Percentiles rank a stretch among this genome's conserved stretches.
Evolutionary conservation across 2,113 vertebrate species (phyloP).

Genomic region (Chaetorhynchus papuensis): DNA sequence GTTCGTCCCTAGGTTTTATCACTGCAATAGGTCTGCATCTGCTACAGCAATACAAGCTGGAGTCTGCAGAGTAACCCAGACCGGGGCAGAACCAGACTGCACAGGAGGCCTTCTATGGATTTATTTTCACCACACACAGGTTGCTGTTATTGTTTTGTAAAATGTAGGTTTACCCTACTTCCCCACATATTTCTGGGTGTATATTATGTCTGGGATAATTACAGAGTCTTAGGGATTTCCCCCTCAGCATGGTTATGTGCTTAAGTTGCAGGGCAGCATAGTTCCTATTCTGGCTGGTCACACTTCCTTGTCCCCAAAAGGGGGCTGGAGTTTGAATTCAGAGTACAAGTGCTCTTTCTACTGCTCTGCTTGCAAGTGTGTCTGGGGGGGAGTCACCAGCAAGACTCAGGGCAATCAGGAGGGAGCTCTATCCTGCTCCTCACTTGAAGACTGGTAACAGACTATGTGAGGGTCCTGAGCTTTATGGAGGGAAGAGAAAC

Average conservation of each 20-base stretch:
- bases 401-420: accelerated
- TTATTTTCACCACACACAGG: background rate
- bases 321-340: background rate
- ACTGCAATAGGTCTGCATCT: background rate
- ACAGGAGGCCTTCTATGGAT: accelerated
- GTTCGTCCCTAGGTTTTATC: background rate
- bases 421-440: background rate
- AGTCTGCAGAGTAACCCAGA: background rate
- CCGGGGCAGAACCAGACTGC: background rate
- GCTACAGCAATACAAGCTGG: background rate
- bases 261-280: background rate
- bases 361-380: background rate
- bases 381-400: background rate
- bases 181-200: background rate
- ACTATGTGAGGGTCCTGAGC: background rate
- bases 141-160: background rate
- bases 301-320: background rate
- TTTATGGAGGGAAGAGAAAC: background rate
- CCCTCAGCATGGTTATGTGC: background rate
- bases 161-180: background rate
- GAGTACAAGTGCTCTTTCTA: background rate
- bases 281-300: background rate
- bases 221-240: background rate
- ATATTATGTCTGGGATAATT: background rate
- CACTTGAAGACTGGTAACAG: background rate